A percentile compares a stretch with the other conserved stretches of the same genome.
Evolutionary conservation across 2,888 invertebrate species (phyloP).

Genomic region (Chaetogeoica ovagalla): DNA sequence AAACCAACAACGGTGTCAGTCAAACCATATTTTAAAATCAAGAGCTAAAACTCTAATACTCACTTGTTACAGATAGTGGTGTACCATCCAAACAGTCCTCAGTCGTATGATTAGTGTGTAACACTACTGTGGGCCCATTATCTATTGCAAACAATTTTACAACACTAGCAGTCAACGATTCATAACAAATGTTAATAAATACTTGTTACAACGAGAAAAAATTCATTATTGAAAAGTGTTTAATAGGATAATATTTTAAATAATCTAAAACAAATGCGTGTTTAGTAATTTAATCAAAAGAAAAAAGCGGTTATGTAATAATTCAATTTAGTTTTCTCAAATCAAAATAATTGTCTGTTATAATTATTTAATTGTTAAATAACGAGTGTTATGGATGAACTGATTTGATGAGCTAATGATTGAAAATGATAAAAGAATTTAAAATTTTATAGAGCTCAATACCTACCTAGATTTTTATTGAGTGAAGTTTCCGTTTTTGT

Average conservation of each 20-base stretch:
- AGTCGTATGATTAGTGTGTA: constrained; percentile 41
- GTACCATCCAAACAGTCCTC: constrained; percentile 41
- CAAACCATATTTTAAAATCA: constrained; percentile 39
- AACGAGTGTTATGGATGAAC: neutral
- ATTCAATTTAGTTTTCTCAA: too few species aligned
- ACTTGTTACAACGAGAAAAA: constrained; percentile 6
- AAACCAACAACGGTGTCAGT: constrained; percentile 54
- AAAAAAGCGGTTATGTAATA: neutral
- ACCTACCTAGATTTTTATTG: constrained; percentile 25
- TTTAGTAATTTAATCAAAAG: neutral
- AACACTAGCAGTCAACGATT: constrained; percentile 23
- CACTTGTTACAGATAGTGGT: constrained; percentile 46
- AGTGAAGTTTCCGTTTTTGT: constrained; percentile 11
- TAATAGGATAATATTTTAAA: neutral
- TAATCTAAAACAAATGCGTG: neutral
- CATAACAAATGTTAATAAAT: constrained; percentile 19
- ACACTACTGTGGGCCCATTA: constrained; percentile 32
- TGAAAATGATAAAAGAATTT: neutral
- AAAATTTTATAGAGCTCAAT: neutral
- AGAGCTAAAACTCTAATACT: constrained; percentile 30
- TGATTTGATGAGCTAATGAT: neutral
- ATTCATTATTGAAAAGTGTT: constrained; percentile 1
- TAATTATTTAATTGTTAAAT: constrained; percentile 5
- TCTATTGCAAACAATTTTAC: constrained; percentile 50
- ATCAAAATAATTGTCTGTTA: neutral